Percentiles rank a stretch among this genome's conserved stretches.
phyloP scores from a whole-genome alignment of 2,113 vertebrate species.

The Corapipo altera region DNA sequence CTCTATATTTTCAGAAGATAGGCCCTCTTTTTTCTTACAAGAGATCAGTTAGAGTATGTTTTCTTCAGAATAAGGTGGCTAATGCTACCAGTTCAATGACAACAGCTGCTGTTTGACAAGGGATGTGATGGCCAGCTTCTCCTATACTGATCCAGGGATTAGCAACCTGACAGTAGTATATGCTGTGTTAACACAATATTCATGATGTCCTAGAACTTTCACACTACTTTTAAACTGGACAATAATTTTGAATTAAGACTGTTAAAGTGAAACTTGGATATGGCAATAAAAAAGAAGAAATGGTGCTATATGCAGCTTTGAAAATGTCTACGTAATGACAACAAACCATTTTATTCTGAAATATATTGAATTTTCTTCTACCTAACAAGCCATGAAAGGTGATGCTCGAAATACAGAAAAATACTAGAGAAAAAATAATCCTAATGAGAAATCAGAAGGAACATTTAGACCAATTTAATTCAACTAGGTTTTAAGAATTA shows the following conservation, averaged over 20 bases:
- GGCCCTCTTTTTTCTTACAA: not conserved
- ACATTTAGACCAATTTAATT: not conserved
- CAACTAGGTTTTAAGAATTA: not conserved
- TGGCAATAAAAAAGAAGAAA: not conserved
- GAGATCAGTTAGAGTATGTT: not conserved
- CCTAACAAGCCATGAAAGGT: not conserved
- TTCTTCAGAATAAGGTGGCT: not conserved
- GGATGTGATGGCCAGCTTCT: not conserved
- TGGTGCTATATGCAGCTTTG: not conserved
- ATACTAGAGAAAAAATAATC: not conserved
- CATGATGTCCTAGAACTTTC: not conserved
- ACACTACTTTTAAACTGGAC: not conserved
- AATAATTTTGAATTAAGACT: not conserved
- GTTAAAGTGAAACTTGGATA: not conserved
- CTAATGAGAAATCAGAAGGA: not conserved
- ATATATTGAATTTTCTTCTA: not conserved
- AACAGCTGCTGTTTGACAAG: not conserved
- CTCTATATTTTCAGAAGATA: not conserved
- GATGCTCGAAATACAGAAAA: not conserved
- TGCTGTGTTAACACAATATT: not conserved
- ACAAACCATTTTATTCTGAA: not conserved
- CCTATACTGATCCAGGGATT: not conserved
- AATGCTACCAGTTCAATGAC: not conserved
- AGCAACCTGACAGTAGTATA: not conserved
- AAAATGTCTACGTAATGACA: not conserved